Base-by-base conservation (phyloP, 64 coral and sea anemone genomes). In the Pocillopora damicornis region DNA sequence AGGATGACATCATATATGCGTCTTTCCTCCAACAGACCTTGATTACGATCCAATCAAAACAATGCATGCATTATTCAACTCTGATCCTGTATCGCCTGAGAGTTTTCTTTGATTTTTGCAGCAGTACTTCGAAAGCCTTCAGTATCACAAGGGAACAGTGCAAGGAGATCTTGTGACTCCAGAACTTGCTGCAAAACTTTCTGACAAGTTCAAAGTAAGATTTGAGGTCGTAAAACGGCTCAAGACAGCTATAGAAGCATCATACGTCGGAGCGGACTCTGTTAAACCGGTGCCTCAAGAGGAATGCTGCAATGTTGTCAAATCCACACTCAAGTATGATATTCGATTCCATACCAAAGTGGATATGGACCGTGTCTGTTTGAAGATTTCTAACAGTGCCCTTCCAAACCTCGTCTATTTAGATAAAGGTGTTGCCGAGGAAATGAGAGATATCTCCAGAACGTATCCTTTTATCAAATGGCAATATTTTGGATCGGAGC, bases 401-500 rank as follows among this genome's bases (percentile, higher is more conserved):
- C 51, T 75, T 30, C 11, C 59, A 35, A 77, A 78, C 37, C 81
- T 82, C 2, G 37, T 64, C 3, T 37, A 69, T n/a, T 73, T 91
- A 59, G 23, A 63, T 8, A 58, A 87, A 25, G 20, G 4, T 9
- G 37, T 91, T 9, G 11, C 64, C 9, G 11, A 67, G 15, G 84
- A 83, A 76, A 91, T 91, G 90, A 91, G 58, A 79, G 61, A 15
- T 12, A 91, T 87, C 26, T 59, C 64, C 11, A 68, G 78, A 60
- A 22, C 36, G 10, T 77, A 86, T 58, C 81, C 90, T 15, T 61
- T 76, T 20, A 71, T 86, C 4, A 87, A 66, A 77, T 91, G 90
- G 90, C 90, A 91, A 61, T 91, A 91, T 26, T 91, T 91, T 78
- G 90, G 90, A 17, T 91, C 90, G 9, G 81, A 91, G 16, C 82